These are phyloP conservation scores for Peucedramus taeniatus DNA, from an alignment of 2,113 vertebrate species.

Conservation along the genomic window DNA sequence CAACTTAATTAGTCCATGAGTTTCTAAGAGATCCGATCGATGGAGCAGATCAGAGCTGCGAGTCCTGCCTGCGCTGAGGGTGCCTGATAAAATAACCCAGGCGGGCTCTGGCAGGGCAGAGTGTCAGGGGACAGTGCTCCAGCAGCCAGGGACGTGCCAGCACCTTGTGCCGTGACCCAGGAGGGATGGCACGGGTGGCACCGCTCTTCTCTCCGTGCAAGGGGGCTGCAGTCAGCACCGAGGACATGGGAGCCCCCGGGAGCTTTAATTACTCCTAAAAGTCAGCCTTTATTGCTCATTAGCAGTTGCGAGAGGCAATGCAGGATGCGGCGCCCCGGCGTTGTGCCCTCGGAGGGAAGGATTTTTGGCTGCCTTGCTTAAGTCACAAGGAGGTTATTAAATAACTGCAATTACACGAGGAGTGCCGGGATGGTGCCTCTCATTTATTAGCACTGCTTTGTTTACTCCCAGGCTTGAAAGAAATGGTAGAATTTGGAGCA, in stretches of 20 bases:
- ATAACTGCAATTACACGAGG: not conserved
- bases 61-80: not conserved
- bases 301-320: not conserved
- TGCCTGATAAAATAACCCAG: too few relatives aligned
- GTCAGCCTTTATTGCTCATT: conserved; percentile 47
- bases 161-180: rapidly evolving
- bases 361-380: not conserved
- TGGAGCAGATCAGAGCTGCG: not conserved
- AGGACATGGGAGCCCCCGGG: conserved; percentile 16
- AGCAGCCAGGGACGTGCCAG: not conserved
- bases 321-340: not conserved
- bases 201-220: not conserved
- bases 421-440: not conserved
- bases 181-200: not conserved
- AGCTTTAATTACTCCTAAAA: conserved; percentile 66
- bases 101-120: not conserved
- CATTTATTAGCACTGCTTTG: not conserved
- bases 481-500: not conserved
- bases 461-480: not conserved
- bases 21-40: not conserved
- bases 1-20: not conserved
- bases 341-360: not conserved
- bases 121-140: rapidly evolving
- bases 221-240: not conserved
- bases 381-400: not conserved